Base-by-base conservation (phyloP, 35 echinoderm and acorn worm genomes). In the Hemicentrotus pulcherrimus region DNA sequence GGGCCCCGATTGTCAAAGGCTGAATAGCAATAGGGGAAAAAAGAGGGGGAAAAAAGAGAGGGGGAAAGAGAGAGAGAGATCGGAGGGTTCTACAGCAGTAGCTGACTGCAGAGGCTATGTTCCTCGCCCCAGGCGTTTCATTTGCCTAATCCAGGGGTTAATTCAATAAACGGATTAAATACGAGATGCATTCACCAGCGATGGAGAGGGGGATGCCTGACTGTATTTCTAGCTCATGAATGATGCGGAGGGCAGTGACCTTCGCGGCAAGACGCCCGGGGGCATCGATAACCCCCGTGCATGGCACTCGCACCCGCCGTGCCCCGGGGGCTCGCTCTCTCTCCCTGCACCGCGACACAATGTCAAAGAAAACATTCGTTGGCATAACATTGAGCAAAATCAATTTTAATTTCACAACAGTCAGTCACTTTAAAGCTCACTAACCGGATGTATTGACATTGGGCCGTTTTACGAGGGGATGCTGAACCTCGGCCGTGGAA, bases 381-480 rank as follows among this genome's bases (percentile, higher is more conserved):
- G 91, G 91, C 91, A 93, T 93, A 93, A 93, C 91, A 93, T 93
- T 93, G 91, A 16, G 91, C 91, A 93, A 93, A 93, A 93, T 93
- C 91, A 93, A 93, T 93, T 93, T 93, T 93, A 93, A 93, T 93
- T 93, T 93, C 91, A 93, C 91, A 93, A 93, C 91, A 93, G 91
- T 93, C 91, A 93, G 91, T 93, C 91, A 93, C 91, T 93, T 93
- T 93, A 93, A 59, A 93, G 45, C 91, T 33, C 32, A 93, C 46
- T 14, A 93, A 93, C 91, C 91, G 91, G 91, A 93, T 93, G 91
- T 93, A 47, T 93, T 93, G 91, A 93, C 91, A 93, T 48, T 93
- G 91, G 91, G 91, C 91, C 91, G 19, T 93, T 58, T 93, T 93
- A 58, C 14, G 46, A 48, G 32, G 45, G 48, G 91, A 93, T 47